Base-by-base conservation (phyloP, 2,113 vertebrate genomes). In the Scomber scombrus region DNA sequence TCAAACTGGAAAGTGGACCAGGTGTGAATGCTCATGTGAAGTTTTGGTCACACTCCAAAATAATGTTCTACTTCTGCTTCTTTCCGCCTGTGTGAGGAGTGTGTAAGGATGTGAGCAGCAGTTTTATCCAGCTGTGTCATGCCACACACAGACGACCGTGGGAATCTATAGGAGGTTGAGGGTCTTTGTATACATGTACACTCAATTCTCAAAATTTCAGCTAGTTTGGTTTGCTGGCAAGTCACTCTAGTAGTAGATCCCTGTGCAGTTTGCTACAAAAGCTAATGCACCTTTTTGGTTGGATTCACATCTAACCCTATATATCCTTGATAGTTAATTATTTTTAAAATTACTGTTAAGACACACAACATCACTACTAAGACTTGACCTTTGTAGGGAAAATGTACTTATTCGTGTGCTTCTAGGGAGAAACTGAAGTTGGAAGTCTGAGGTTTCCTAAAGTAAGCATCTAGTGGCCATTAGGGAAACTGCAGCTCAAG, bases 81-180 rank as follows among this genome's bases (percentile, higher is more conserved):
- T 75, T 64, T 62, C 21, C 50, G 43, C 31, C 0, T 56, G 61
- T 62, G 75, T 47, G 57, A 40, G 34, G 34, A 40, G 34, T 40
- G 8, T 40, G 34, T 40, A 54, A 29, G 29, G 12, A 58, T 9
- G 21, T 2, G 0, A 78, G 21, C 51, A 23, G 46, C 3, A 14
- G 18, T 61, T 63, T 60, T 63, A 54, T 60, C 69, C 69, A 60
- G 71, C 12, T 74, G n/a, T 43, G 56, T 66, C 65, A 47, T 69
- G 47, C 79, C 76, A 83, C 72, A 75, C 80, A 68, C 55, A 14
- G 54, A 71, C 49, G 58, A 46, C 40, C 47, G 60, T 60, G 67
- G 40, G 69, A 63, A 63, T 45, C 57, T 45, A n/a, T 2, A 2
- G 16, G n/a, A 9, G 23, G 74, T n/a, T 13, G 43, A 60, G 51